Conservation (phyloP, 2,113 vertebrate genomes). For the Misgurnus anguillicaudatus region DNA sequence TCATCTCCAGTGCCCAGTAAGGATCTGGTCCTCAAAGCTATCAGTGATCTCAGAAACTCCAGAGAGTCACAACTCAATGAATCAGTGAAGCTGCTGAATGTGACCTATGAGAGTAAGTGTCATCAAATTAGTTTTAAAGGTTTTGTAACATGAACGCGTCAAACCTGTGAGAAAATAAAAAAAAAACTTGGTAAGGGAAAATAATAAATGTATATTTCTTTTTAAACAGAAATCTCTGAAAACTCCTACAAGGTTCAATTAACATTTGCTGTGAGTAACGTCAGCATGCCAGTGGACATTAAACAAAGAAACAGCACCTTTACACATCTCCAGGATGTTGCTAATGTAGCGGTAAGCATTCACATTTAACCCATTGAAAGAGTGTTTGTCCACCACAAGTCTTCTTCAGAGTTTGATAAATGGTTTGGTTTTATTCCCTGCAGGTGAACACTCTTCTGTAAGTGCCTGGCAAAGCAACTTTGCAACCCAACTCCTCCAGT, state of each 20-base stretch:
- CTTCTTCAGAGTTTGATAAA: not conserved
- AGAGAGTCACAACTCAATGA: not conserved
- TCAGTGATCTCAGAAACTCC: not conserved
- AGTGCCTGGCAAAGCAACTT: not conserved
- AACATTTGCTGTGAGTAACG: not conserved
- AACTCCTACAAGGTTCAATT: not conserved
- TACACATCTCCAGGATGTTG: not conserved
- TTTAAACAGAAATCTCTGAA: conserved; percentile 2
- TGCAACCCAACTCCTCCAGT: not conserved
- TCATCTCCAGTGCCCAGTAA: conserved; percentile 36
- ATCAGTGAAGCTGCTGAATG: not conserved
- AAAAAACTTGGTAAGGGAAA: too few species aligned
- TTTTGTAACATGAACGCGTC: not conserved
- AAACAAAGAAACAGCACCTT: not conserved
- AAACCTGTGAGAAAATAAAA: too few species aligned
- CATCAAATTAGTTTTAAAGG: not conserved
- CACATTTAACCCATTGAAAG: not conserved
- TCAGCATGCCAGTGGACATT: not conserved
- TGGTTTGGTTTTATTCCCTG: not conserved
- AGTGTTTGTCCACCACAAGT: not conserved
- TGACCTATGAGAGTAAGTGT: not conserved
- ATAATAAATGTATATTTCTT: not conserved
- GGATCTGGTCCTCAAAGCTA: conserved; percentile 17
- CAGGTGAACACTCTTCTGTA: conserved; percentile 41
- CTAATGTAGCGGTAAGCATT: conserved; percentile 24